Base-by-base conservation (phyloP, 1,140 invertebrate species). In the Apocrypta bakeri region DNA sequence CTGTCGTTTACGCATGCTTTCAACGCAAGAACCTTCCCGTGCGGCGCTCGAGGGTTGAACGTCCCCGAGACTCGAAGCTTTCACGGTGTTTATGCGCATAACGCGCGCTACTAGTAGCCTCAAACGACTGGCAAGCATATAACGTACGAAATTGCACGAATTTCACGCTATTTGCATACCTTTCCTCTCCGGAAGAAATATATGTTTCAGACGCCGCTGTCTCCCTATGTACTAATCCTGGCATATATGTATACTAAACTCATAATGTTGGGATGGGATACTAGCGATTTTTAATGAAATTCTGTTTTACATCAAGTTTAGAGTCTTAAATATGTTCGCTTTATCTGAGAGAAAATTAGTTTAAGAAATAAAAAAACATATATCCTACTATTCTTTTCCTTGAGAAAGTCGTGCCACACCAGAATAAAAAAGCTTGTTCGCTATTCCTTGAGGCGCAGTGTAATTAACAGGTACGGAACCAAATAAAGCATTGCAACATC, bases 31-130 rank as follows among this genome's bases (percentile, higher is more conserved):
- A n/a, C 21, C 31, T 72, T 24, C 37, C 69, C n/a, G n/a, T n/a
- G 48, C 48, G 17, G 17, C 6, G 24, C 48, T n/a, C n/a, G n/a
- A 72, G 69, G 69, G 69, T 72, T 72, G 69, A 72, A 72, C n/a
- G 69, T 9, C 69, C 69, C 24, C n/a, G 63, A n/a, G n/a, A 66
- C 24, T 56, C n/a, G 63, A 11, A 66, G 63, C 63, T 66, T 27
- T n/a, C 48, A n/a, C 25, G 3, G 63, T 17, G n/a, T 66, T 27
- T 66, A 27, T 66, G 63, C n/a, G 12, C 25, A 66, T 66, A 66
- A 66, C 2, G 25, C 21, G 48, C 42, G 12, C 1, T 1, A 1
- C 48, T 12, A 56, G 48, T 56, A 37, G 33, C 9, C 2, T 2
- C 33, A 37, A 37, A 37, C 17, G 14, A n/a, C 2, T 17, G 4